Base-by-base conservation (phyloP, 2,797 vertebrate species). In the Calcarius lapponicus region DNA sequence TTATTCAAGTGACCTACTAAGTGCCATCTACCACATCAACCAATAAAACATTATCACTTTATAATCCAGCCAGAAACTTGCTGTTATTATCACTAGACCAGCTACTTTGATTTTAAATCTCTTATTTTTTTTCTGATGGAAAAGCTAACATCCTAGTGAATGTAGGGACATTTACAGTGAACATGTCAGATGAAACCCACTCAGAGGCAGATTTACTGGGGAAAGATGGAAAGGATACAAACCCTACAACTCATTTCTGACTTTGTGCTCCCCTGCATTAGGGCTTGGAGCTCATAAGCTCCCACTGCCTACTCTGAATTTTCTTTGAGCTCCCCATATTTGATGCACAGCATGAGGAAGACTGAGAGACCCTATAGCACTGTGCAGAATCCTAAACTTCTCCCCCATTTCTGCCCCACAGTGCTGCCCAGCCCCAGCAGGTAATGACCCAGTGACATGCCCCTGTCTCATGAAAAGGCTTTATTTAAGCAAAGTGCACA, bases 1-100 rank as follows among this genome's bases (percentile, higher is more conserved):
- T 86, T 72, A 69, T 92, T 84, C 70, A 81, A 72, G 58, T 81
- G 92, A 86, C 80, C 93, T 70, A 32, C 26, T 70, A 81, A 93
- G 61, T 69, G 53, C n/a, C 62, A 69, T n/a, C 61, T 75, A 91
- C 43, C 24, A 47, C 11, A 54, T 56, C 73, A 88, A 58, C 18
- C 5, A 79, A 61, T 75, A 90, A 85, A 90, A 94, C 10, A 56
- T 66, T 58, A 45, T 28, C 22, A 76, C 64, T 56, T 91, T 70
- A 57, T 66, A 73, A 42, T 40, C n/a, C 42, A 80, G 54, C 24
- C 62, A 93, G n/a, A 88, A 67, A 66, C 12, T 81, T 81, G 20
- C 16, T 85, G 5, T 25, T 71, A 19, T 58, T 86, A 81, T 61
- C 70, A 79, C 32, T 57, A 74, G 70, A 74, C 9, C 10, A 62